phyloP scores from a whole-genome alignment of 1,140 invertebrate genomes.

The Penaeus japonicus region DNA sequence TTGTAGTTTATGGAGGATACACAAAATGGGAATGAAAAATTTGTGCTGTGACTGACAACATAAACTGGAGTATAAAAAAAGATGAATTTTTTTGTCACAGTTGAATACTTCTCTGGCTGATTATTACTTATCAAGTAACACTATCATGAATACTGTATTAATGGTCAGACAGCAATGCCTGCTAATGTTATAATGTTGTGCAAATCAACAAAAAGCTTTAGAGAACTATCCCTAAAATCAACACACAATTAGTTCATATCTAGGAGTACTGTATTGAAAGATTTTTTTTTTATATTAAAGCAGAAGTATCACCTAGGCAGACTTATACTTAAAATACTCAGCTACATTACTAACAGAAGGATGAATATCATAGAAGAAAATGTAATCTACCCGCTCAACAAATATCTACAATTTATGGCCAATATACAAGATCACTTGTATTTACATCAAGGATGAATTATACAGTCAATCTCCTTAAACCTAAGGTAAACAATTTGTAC shows the following conservation, averaged over 20 bases:
- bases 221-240: slow-evolving; percentile 1
- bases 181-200: slow-evolving; percentile 29
- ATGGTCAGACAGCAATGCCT: slow-evolving; percentile 15
- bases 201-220: slow-evolving; percentile 8
- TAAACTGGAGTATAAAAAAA: too few species aligned
- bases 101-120: slow-evolving; percentile 15
- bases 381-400: slow-evolving; percentile 35
- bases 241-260: slow-evolving; percentile 30
- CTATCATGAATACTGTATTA: slow-evolving; percentile 16
- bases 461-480: slow-evolving; percentile 27
- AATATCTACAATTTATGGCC: slow-evolving; percentile 35
- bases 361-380: slow-evolving; percentile 35
- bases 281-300: background rate
- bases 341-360: slow-evolving; percentile 27
- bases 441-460: slow-evolving; percentile 30
- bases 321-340: slow-evolving; percentile 15
- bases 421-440: slow-evolving; percentile 44
- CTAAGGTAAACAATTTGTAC: slow-evolving; percentile 40
- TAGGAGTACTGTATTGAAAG: slow-evolving; percentile 17
- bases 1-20: background rate
- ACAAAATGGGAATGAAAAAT: slow-evolving; percentile 27
- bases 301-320: slow-evolving; percentile 31
- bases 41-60: slow-evolving; percentile 18
- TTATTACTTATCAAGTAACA: background rate
- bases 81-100: background rate